These are phyloP conservation scores for Cotesia congregata DNA, from an alignment of 2,888 invertebrate species.

Conservation along the genomic window DNA sequence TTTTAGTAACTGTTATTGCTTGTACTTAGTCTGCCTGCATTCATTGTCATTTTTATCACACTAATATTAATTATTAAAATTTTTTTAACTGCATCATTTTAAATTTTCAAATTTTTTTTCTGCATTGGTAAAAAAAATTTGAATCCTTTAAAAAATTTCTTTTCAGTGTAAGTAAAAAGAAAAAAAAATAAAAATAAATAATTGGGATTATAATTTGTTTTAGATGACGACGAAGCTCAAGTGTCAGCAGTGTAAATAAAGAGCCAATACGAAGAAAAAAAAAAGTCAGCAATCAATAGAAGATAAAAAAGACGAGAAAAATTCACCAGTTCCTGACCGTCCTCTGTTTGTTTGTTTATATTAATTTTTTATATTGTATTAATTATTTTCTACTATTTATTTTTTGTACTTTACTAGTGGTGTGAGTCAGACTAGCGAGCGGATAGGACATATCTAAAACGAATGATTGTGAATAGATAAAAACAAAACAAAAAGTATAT, in stretches of 20 bases:
- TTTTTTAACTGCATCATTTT: too few relatives aligned
- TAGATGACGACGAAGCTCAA: constrained; percentile 79
- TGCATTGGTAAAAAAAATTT: too few relatives aligned
- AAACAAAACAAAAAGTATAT: constrained; percentile 5
- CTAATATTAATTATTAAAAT: too few relatives aligned
- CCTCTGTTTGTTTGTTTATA: constrained; percentile 37
- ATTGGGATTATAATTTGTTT: constrained; percentile 64
- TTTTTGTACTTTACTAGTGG: constrained; percentile 39
- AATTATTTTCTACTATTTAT: constrained; percentile 22
- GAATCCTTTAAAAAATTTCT: too few relatives aligned
- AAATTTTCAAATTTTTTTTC: too few relatives aligned
- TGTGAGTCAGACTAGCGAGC: constrained; percentile 23
- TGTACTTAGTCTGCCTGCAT: too few relatives aligned
- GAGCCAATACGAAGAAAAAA: constrained; percentile 17
- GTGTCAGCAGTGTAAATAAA: constrained; percentile 74
- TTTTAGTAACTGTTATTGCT: too few relatives aligned
- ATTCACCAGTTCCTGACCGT: constrained; percentile 10
- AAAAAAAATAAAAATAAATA: constrained; percentile 24
- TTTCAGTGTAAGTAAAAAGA: too few relatives aligned
- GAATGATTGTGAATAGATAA: constrained; percentile 10
- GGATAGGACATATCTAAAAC: constrained; percentile 23
- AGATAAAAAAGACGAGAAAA: neutral
- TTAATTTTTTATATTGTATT: neutral
- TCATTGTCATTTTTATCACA: too few relatives aligned
- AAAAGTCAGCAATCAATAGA: neutral